phyloP scores from a whole-genome alignment of 2,113 vertebrate species.

The Okapia johnstoni region DNA sequence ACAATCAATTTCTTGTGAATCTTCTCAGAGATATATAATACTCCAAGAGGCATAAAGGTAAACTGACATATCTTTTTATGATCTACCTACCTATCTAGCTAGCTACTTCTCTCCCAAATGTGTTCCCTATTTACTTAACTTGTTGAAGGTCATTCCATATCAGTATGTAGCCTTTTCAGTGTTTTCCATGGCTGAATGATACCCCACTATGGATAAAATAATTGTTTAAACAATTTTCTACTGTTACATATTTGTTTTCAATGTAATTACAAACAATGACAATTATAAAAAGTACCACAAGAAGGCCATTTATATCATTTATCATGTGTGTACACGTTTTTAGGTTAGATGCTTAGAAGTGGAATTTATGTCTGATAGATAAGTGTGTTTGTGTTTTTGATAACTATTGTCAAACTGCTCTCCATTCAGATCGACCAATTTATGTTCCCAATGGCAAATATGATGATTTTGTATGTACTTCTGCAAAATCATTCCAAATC shows the following conservation, averaged over 20 bases:
- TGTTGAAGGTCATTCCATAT: background rate
- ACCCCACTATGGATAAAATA: background rate
- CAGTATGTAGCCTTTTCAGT: background rate
- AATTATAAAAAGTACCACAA: background rate
- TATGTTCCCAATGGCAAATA: background rate
- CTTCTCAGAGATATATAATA: background rate
- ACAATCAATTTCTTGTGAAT: background rate
- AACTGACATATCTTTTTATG: background rate
- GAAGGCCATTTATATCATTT: background rate
- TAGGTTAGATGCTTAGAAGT: background rate
- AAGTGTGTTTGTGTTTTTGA: background rate
- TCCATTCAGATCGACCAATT: background rate
- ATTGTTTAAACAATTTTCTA: background rate
- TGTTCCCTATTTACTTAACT: background rate
- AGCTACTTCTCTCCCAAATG: background rate
- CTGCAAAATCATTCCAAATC: background rate
- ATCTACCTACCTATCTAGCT: background rate
- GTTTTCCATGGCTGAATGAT: background rate
- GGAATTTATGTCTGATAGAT: background rate
- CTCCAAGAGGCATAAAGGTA: background rate
- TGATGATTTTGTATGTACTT: background rate
- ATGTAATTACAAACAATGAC: background rate
- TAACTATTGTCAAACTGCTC: background rate
- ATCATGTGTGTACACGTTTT: background rate
- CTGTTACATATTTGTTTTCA: background rate